Evolutionary conservation across 2,888 invertebrate genomes (phyloP).

Genomic region (Hydriomena furcata): DNA sequence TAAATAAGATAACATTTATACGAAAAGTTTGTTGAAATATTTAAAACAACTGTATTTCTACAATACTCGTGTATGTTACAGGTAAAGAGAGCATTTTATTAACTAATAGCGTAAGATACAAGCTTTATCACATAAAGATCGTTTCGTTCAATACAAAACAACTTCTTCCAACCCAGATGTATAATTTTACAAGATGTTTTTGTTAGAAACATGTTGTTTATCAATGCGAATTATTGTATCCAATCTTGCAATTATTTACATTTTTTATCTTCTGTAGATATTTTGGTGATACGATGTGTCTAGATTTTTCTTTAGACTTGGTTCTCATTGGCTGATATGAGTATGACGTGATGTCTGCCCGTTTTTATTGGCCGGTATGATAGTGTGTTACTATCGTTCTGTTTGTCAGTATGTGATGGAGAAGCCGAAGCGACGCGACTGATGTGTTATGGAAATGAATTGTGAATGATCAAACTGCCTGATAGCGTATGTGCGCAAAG

Average conservation of each 20-base stretch:
- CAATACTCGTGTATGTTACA: no score
- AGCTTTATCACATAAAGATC: slow-evolving; percentile 13
- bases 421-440: slow-evolving; percentile 37
- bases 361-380: slow-evolving; percentile 4
- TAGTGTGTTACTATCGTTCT: no score
- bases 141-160: neutral
- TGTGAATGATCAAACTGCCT: slow-evolving; percentile 41
- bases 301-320: neutral
- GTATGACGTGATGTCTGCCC: slow-evolving; percentile 25
- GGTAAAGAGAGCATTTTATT: no score
- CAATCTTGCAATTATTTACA: neutral
- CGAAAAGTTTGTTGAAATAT: no score
- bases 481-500: slow-evolving; percentile 46
- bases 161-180: slow-evolving; percentile 4
- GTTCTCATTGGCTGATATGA: slow-evolving; percentile 13
- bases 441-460: slow-evolving; percentile 42
- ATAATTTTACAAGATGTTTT: slow-evolving; percentile 1
- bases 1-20: no score
- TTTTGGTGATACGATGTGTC: neutral
- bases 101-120: slow-evolving; percentile 44
- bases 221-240: neutral
- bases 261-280: neutral
- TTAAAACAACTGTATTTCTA: no score
- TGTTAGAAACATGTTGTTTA: slow-evolving; percentile 1
- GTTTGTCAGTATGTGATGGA: no score